Evolutionary conservation across 2,888 invertebrate genomes (phyloP), one percentile per base, ranked within the genome.

Genomic region (Eupithecia dodoneata): DNA sequence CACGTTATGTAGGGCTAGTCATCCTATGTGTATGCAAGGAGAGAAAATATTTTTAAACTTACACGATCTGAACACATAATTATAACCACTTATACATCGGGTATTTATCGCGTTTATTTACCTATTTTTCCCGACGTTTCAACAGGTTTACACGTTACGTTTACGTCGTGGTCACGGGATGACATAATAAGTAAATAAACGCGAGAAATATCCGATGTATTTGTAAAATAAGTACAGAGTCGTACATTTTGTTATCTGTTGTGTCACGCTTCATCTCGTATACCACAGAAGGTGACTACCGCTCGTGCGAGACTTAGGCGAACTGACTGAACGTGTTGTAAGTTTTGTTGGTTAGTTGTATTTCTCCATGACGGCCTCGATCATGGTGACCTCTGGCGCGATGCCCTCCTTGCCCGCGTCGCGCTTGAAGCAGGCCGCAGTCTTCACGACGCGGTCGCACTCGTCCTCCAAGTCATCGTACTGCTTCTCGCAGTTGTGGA

Each of bases 341-440:
- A n/a, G 2, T 18, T n/a, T n/a, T 3, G 3, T 0, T 55, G 5
- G 5, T 42, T 70, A 70, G 70, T 30, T 90, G 80, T 94, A 94
- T 75, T 91, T 88, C 79, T 94, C 94, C 79, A 94, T 85, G 44
- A 94, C 93, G 0, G 94, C 92, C 74, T 94, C 94, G 2, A 95
- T 91, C 94, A 94, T 95, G 63, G 93, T 86, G 47, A 95, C 88
- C 71, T 94, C 93, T 0, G 94, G 94, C 0, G 94, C 94, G 63
- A 95, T 93, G 77, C 93, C 94, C 2, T 88, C 91, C 70, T 84
- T 88, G 84, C 89, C 90, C 10, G 90, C 87, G 79, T 90, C 91
- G 0, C 78, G 80, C 73, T 94, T 94, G 89, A 94, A 95, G 87
- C 94, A 95, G 0, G 94, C 93, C 0, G 94, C 91, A 15, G 90